phyloP scores from a whole-genome alignment of 2,797 vertebrate genomes.

The Carduelis carduelis region DNA sequence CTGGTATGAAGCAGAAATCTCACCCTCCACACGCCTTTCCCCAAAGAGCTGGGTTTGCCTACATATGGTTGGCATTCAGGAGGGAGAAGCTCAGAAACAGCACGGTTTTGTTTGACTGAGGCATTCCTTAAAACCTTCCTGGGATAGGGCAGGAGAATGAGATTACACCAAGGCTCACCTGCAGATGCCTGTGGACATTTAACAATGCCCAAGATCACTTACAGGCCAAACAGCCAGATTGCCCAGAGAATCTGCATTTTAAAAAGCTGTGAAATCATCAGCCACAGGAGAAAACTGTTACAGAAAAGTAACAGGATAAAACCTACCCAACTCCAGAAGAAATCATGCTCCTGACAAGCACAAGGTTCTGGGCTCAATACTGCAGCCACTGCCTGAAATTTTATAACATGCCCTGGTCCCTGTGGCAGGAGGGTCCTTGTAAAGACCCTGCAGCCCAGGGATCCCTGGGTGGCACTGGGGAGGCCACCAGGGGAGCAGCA shows the following conservation, averaged over 20 bases:
- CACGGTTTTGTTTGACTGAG: neutral
- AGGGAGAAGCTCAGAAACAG: neutral
- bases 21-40: neutral
- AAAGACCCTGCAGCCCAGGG: neutral
- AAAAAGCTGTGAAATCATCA: neutral
- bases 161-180: neutral
- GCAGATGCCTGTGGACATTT: neutral
- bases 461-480: too few species aligned
- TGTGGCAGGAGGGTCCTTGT: neutral
- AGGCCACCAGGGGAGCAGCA: neutral
- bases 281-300: neutral
- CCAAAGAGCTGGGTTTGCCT: neutral
- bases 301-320: neutral
- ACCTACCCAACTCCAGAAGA: neutral
- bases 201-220: neutral
- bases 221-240: neutral
- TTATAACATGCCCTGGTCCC: neutral
- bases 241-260: neutral
- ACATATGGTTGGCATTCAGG: neutral
- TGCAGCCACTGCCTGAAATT: neutral
- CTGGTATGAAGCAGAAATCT: conserved; percentile 1
- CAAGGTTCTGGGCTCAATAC: neutral
- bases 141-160: neutral
- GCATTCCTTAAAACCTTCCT: neutral
- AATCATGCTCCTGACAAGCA: neutral